Evolutionary conservation across 2,113 vertebrate species (phyloP), one percentile per base, ranked within the genome.

Genomic region (Anolis sagrei): DNA sequence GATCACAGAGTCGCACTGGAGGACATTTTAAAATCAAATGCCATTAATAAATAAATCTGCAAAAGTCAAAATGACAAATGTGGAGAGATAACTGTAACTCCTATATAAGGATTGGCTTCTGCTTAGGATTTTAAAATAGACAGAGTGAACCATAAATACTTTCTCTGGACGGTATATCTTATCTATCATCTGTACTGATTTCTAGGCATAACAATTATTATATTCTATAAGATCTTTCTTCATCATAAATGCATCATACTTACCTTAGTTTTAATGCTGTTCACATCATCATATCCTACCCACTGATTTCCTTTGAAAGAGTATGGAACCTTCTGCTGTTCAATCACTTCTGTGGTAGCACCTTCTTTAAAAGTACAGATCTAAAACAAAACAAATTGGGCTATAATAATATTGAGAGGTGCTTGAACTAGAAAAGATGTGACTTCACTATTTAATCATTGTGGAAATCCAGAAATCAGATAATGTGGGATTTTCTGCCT

Each of bases 281-380:
- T 85, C 44, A 49, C 18, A 86, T 97, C 88, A 79, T 98, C 97
- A 64, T 95, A 97, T 54, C 97, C 97, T 4, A 97, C 87, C 97
- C 97, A 97, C 32, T 95, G 32, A 51, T 84, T 95, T 64, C 92
- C 94, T 18, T 93, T 92, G 75, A 94, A 94, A 44, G 96, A 95
- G 39, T 96, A 98, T 14, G 97, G 97, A 82, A 97, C 97, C 14
- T 92, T 80, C 89, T 97, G 96, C 1, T 96, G 95, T 44, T 86
- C 1, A 51, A 97, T 95, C 95, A 96, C 96, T 5, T 7, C 62
- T 18, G 90, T 36, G 1, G 64, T 89, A 51, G 93, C 94, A 54
- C 88, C 84, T 49, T 90, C 2, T 82, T 76, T 58, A 86, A 97
- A 97, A 4, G 69, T 85, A 89, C 97, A 98, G 79, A 97, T 86